Conservation (phyloP, 2,888 invertebrate species). For the Notodonta dromedarius region DNA sequence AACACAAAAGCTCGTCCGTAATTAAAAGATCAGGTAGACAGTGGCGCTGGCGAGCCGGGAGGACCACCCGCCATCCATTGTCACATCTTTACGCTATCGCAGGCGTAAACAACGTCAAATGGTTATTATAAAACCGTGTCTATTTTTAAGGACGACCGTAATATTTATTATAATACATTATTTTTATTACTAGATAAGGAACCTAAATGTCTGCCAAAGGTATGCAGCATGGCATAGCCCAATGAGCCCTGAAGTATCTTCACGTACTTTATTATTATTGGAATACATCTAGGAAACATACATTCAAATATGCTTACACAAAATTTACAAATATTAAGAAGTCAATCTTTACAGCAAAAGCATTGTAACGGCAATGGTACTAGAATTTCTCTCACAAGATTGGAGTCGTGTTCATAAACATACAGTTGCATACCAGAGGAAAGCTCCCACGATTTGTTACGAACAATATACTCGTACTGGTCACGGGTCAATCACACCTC, state of each 20-base stretch:
- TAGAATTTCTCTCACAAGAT: conserved; percentile 46
- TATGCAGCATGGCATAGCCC: neutral
- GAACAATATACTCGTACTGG: conserved; percentile 44
- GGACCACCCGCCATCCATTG: conserved; percentile 48
- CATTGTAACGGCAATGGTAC: conserved; percentile 35
- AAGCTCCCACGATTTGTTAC: conserved; percentile 61
- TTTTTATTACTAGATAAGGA: neutral
- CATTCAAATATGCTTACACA: neutral
- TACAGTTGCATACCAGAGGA: conserved; percentile 62
- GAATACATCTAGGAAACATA: no score
- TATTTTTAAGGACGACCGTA: neutral
- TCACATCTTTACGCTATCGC: conserved; percentile 26
- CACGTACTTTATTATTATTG: no score
- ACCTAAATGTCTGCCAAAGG: neutral
- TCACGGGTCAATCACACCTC: conserved; percentile 55
- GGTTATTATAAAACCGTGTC: neutral
- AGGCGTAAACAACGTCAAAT: conserved; percentile 20
- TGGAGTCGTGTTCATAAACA: conserved; percentile 45
- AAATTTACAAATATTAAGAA: neutral
- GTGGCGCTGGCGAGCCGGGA: conserved; percentile 30
- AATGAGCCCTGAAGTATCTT: no score
- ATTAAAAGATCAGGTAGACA: conserved; percentile 71
- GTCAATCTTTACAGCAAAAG: conserved; percentile 12
- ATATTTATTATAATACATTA: neutral
- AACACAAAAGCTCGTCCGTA: conserved; percentile 52